Conservation (phyloP, 2,113 vertebrate genomes). For the Oxyruncus cristatus region DNA sequence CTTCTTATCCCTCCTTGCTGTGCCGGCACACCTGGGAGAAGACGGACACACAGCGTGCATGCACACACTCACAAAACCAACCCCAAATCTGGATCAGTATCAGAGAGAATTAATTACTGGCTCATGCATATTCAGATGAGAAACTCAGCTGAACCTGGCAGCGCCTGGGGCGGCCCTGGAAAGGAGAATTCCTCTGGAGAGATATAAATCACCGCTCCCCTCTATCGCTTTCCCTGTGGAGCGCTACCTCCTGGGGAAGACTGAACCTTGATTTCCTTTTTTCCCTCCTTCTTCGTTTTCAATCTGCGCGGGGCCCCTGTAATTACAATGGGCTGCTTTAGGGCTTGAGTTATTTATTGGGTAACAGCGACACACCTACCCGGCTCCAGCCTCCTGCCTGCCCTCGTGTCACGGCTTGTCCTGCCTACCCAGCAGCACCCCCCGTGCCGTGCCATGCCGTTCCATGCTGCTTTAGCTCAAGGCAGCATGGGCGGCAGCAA, state of each 20-base stretch:
- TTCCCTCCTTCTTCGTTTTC: constrained; percentile 31
- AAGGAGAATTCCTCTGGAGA: constrained; percentile 50
- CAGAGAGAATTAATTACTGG: constrained; percentile 67
- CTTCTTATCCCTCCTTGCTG: neutral
- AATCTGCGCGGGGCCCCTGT: constrained; percentile 50
- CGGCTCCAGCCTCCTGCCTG: neutral
- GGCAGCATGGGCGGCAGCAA: rapidly evolving
- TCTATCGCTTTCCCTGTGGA: neutral
- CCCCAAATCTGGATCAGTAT: constrained; percentile 56
- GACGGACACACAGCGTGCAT: neutral
- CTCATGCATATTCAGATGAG: constrained; percentile 62
- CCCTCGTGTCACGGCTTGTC: neutral
- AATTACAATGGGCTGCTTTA: constrained; percentile 60
- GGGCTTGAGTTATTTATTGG: constrained; percentile 61
- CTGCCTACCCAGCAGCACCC: neutral
- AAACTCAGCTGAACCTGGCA: constrained; percentile 61
- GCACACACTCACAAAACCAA: constrained; percentile 10
- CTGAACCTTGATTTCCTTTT: constrained; percentile 51
- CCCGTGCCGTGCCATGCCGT: neutral
- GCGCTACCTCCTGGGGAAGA: constrained; percentile 38
- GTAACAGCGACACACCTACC: constrained; percentile 52
- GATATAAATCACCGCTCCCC: constrained; percentile 41
- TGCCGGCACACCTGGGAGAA: neutral
- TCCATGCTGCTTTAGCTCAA: neutral
- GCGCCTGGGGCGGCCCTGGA: constrained; percentile 28